Evolutionary conservation across 2,113 vertebrate genomes (phyloP), one percentile per base, ranked within the genome.

Genomic region (Dromiciops gliroides): DNA sequence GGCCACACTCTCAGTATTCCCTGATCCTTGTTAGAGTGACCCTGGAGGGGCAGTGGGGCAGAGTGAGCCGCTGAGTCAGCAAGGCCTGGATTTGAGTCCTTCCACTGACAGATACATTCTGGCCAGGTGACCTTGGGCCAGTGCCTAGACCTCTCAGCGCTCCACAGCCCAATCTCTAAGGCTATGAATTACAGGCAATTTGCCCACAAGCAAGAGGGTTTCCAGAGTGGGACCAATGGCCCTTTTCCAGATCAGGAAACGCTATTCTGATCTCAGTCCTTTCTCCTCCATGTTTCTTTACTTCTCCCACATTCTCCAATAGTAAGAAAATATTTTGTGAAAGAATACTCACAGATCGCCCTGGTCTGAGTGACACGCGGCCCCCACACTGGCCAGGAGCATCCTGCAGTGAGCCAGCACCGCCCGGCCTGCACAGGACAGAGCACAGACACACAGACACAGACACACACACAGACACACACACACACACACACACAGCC

Each of bases 331-430:
- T 67, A 6, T 25, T 16, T 88, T 93, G 12, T 8, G 50, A 23
- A 47, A 8, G 0, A 8, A 3, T 75, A 91, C 98, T 98, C 97
- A 99, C 99, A 98, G 98, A 97, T 99, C 99, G 48, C 98, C 98
- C 0, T 98, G 98, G 97, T 99, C 99, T 0, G 99, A 99, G 98
- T 99, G 99, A 98, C 99, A 99, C 49, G 99, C 99, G 1, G 99
- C 99, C 0, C 99, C 99, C 0, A 99, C 99, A 0, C 99, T 99
- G 97, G 99, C 99, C 37, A 99, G 98, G 94, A 99, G 98, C 3
- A 12, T 98, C 96, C 88, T 98, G 96, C 99, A 99, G 95, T 52
- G 96, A 10, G 99, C 98, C 94, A 99, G 98, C 92, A 99, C 99
- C 97, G 96, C 97, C 44, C 51, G 98, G 91, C 99, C 99, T 99